Conservation (phyloP, 1,140 invertebrate species). For the Elymnias hypermnestra region DNA sequence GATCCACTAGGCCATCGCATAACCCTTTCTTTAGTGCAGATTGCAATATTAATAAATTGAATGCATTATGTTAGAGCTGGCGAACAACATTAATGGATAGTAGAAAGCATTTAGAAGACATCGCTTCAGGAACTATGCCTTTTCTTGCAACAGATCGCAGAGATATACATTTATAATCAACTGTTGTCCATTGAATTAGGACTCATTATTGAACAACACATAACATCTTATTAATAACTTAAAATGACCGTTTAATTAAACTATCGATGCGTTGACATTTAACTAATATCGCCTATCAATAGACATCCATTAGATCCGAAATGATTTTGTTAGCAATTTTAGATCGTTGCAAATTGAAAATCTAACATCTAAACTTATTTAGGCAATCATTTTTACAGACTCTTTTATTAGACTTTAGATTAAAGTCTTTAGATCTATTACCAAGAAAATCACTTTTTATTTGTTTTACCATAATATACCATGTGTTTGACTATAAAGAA, state of each 20-base stretch:
- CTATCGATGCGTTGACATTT: slow-evolving; percentile 9
- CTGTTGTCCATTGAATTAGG: slow-evolving; percentile 2
- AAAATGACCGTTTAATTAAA: slow-evolving; percentile 17
- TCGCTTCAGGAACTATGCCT: slow-evolving; percentile 16
- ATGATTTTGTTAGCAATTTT: neutral
- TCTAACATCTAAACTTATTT: too few species aligned
- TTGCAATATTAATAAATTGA: slow-evolving; percentile 40
- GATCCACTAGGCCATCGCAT: slow-evolving; percentile 16
- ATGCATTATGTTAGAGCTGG: slow-evolving; percentile 32
- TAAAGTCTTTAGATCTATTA: too few species aligned
- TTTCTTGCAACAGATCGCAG: slow-evolving; percentile 14
- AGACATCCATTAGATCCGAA: neutral
- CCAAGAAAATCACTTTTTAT: too few species aligned
- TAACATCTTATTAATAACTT: slow-evolving; percentile 1
- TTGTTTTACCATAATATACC: too few species aligned
- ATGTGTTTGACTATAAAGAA: too few species aligned
- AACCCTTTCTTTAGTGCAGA: slow-evolving; percentile 17
- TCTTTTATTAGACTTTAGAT: too few species aligned
- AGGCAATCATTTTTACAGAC: too few species aligned
- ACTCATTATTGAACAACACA: slow-evolving; percentile 1
- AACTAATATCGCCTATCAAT: slow-evolving; percentile 9
- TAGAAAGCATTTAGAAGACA: slow-evolving; percentile 41
- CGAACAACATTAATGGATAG: slow-evolving; percentile 38
- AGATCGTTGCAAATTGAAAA: too few species aligned
- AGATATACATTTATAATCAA: slow-evolving; percentile 1